A percentile compares a stretch with the other conserved stretches of the same genome.
Evolutionary conservation across 2,113 vertebrate genomes (phyloP).

Genomic region (Micronisus gabar): DNA sequence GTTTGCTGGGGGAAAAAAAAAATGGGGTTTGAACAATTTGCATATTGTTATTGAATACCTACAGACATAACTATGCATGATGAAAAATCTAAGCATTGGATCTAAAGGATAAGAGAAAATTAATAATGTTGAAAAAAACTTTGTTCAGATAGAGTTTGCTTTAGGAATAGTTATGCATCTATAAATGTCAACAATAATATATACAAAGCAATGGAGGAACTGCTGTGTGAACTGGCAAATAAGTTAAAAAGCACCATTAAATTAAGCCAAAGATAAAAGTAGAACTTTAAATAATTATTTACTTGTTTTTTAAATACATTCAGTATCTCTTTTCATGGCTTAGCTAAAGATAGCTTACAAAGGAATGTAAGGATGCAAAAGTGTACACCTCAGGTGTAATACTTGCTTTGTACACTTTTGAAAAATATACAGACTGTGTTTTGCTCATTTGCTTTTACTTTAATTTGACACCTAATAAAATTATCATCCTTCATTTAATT

Average conservation of each 20-base stretch:
- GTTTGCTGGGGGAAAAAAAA: neutral
- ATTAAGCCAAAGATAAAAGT: neutral
- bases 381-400: neutral
- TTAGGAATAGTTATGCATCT: neutral
- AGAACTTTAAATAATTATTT: neutral
- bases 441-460: neutral
- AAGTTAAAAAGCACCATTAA: neutral
- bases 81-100: neutral
- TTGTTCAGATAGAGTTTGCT: neutral
- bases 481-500: neutral
- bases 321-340: neutral
- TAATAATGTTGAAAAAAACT: neutral
- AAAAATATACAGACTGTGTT: neutral
- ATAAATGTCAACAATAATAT: too few species aligned
- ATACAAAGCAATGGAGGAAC: neutral
- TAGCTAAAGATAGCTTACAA: neutral
- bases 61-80: neutral
- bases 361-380: neutral
- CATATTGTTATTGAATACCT: neutral
- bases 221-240: neutral
- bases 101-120: neutral
- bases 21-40: neutral
- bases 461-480: neutral
- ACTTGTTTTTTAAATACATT: neutral
- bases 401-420: neutral